A percentile compares a stretch with the other conserved stretches of the same genome.
Evolutionary conservation across 1,140 invertebrate genomes (phyloP).

Genomic region (Drosophila repleta): DNA sequence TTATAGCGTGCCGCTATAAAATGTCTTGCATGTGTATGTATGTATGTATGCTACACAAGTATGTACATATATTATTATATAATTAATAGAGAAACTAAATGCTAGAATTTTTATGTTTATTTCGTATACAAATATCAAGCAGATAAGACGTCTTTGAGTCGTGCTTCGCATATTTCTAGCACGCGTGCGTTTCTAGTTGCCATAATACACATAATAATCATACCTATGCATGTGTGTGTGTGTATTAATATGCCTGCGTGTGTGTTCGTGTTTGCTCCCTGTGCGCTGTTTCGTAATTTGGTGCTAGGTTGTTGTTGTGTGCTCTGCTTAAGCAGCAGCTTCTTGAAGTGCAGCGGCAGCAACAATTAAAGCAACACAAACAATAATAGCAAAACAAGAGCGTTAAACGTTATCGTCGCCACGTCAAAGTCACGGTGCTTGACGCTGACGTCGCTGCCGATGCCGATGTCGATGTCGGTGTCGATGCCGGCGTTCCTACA

Average conservation of each 20-base stretch:
- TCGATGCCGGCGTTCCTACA: constrained; percentile 28
- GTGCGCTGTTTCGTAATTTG: constrained; percentile 65
- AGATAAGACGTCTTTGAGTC: constrained; percentile 6
- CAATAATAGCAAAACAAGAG: constrained; percentile 38
- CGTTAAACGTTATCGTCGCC: constrained; percentile 53
- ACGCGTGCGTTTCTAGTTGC: background rate
- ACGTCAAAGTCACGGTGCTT: constrained; percentile 63
- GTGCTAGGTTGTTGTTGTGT: constrained; percentile 14
- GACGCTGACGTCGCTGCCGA: constrained; percentile 43
- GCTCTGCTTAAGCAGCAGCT: constrained; percentile 20
- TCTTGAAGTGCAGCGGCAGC: constrained; percentile 20
- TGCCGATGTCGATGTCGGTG: constrained; percentile 6
- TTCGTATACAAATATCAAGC: background rate
- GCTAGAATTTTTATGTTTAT: background rate
- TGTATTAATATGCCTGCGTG: too few relatives aligned
- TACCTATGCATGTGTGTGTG: background rate
- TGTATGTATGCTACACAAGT: background rate
- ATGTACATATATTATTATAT: background rate
- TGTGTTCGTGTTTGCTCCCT: constrained; percentile 26
- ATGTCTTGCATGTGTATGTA: background rate
- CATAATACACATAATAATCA: background rate
- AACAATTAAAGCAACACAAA: constrained; percentile 19
- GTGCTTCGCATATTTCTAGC: constrained; percentile 1
- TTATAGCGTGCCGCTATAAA: background rate
- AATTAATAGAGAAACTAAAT: constrained; percentile 7